Conservation (phyloP, 2,797 vertebrate species). For the Coregonus sp. region DNA sequence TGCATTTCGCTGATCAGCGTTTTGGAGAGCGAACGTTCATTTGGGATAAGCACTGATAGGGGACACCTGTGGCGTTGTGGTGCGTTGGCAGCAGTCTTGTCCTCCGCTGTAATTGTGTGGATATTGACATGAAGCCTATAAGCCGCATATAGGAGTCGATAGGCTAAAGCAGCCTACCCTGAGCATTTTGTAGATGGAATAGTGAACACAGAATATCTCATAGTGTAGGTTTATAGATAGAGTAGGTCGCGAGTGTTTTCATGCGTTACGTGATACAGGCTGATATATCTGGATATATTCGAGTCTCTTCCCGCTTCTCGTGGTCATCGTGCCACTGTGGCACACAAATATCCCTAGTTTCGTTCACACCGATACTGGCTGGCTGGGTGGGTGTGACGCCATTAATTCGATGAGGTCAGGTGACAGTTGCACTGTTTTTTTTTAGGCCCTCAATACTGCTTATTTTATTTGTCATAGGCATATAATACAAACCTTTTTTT, state of each 20-base stretch:
- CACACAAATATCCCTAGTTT: conserved; percentile 62
- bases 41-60: conserved; percentile 20
- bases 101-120: background rate
- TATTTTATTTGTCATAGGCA: background rate
- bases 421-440: conserved; percentile 43
- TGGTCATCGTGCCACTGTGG: background rate
- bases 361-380: conserved; percentile 76
- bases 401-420: conserved; percentile 33
- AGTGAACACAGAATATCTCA: background rate
- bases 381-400: conserved; percentile 77
- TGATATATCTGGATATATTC: background rate
- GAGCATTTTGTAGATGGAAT: background rate
- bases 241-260: background rate
- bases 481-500: too few relatives aligned
- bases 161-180: background rate
- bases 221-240: background rate
- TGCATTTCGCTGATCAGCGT: background rate
- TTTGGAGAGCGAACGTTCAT: conserved; percentile 36
- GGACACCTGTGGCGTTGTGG: conserved; percentile 67
- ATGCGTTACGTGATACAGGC: background rate
- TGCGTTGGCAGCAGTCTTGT: conserved; percentile 16
- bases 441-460: background rate
- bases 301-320: background rate
- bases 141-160: background rate
- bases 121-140: background rate